Evolutionary conservation across 2,113 vertebrate genomes (phyloP).

Genomic region (Muscicapa adusta): DNA sequence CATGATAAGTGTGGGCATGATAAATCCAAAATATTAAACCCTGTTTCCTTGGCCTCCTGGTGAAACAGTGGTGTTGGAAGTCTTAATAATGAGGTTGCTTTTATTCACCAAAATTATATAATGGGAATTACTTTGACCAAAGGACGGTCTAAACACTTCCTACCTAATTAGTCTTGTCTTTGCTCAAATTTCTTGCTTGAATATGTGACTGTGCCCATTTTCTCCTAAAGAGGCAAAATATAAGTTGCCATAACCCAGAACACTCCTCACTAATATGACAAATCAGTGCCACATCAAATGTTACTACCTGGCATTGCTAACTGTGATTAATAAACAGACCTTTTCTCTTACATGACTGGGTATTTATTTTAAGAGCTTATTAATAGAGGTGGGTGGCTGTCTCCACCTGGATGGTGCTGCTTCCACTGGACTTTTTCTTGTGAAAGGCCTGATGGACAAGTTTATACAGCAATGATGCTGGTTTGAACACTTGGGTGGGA

Average conservation of each 20-base stretch:
- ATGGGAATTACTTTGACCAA: background rate
- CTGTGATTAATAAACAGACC: slow-evolving; percentile 13
- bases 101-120: background rate
- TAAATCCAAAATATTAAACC: background rate
- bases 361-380: background rate
- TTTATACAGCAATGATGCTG: rapidly evolving
- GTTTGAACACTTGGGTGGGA: background rate
- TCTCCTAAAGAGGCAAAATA: background rate
- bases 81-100: background rate
- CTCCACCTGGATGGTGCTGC: background rate
- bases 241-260: background rate
- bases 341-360: background rate
- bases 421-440: background rate
- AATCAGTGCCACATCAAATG: background rate
- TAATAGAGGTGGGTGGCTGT: background rate
- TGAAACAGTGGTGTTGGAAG: background rate
- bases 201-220: background rate
- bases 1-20: background rate
- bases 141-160: background rate
- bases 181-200: background rate
- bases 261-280: background rate
- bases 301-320: background rate
- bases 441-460: background rate
- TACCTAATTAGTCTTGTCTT: background rate
- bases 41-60: background rate